Percentiles rank a stretch among this genome's conserved stretches.
Conservation (phyloP, 2,888 invertebrate genomes). For the Cerceris ruficornis region DNA sequence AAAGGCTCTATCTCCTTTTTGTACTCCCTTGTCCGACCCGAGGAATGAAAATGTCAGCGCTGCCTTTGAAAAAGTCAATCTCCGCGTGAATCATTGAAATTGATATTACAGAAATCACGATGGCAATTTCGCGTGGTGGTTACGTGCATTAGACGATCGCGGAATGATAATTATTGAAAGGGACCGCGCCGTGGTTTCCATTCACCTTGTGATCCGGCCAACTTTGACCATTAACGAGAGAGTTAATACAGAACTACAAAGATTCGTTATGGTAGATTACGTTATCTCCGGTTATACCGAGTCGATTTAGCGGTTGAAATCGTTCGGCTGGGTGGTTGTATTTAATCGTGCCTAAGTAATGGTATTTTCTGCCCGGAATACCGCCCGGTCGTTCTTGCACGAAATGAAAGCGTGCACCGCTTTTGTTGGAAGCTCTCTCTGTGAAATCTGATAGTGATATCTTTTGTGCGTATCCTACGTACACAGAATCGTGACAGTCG, state of each 20-base stretch:
- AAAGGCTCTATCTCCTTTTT: no score
- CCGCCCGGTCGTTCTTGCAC: constrained; percentile 21
- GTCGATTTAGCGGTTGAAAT: constrained; percentile 57
- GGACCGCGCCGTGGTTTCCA: constrained; percentile 31
- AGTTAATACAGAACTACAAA: constrained; percentile 37
- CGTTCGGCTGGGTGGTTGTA: constrained; percentile 45
- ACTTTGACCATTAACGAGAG: constrained; percentile 51
- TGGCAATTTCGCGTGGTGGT: not conserved
- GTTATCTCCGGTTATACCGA: constrained; percentile 48
- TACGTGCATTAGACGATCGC: constrained; percentile 3
- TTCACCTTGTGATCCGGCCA: constrained; percentile 34
- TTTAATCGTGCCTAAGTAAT: constrained; percentile 52
- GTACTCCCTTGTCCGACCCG: no score
- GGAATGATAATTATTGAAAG: constrained; percentile 33
- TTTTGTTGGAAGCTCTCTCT: constrained; percentile 42
- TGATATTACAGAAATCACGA: not conserved
- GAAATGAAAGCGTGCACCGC: constrained; percentile 35
- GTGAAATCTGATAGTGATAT: no score
- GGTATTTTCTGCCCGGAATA: constrained; percentile 34
- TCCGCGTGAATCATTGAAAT: not conserved
- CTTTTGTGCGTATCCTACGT: no score
- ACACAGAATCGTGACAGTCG: no score
- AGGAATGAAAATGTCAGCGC: no score
- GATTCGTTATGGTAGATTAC: constrained; percentile 50
- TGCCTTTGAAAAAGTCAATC: no score